A percentile compares a stretch with the other conserved stretches of the same genome.
phyloP scores from a whole-genome alignment of 2,797 vertebrate genomes.

The Coilia nasus region DNA sequence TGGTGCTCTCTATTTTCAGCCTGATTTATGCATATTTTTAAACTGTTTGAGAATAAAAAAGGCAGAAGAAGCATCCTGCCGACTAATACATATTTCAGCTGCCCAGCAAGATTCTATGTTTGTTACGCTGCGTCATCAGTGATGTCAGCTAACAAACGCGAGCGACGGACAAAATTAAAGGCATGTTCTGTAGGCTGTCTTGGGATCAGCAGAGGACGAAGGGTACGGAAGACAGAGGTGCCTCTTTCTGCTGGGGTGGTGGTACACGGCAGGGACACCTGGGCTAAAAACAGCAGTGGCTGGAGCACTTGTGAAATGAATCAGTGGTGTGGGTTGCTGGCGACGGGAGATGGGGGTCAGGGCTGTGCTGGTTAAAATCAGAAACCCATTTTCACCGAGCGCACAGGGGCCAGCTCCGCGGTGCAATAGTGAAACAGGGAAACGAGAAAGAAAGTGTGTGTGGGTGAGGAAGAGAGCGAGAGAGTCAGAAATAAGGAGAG shows the following conservation, averaged over 20 bases:
- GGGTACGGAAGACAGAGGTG: neutral
- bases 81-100: neutral
- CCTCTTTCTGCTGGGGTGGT: neutral
- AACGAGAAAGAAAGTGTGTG: neutral
- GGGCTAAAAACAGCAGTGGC: conserved; percentile 49
- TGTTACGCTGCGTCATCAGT: too few species aligned
- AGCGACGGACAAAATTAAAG: too few species aligned
- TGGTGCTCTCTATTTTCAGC: neutral
- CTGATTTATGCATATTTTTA: neutral
- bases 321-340: conserved; percentile 58
- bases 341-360: conserved; percentile 61
- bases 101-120: too few species aligned
- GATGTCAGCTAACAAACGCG: too few species aligned
- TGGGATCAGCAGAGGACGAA: neutral
- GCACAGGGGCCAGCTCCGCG: conserved; percentile 49
- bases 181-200: too few species aligned
- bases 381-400: conserved; percentile 66
- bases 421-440: conserved; percentile 50
- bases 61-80: neutral
- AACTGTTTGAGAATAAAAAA: neutral
- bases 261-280: neutral
- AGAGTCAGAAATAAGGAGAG: conserved; percentile 31
- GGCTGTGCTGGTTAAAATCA: conserved; percentile 58
- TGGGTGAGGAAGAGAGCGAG: neutral
- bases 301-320: conserved; percentile 63